Conservation (phyloP, 1,140 invertebrate genomes). For the Pseudomyrmex flavicornis region DNA sequence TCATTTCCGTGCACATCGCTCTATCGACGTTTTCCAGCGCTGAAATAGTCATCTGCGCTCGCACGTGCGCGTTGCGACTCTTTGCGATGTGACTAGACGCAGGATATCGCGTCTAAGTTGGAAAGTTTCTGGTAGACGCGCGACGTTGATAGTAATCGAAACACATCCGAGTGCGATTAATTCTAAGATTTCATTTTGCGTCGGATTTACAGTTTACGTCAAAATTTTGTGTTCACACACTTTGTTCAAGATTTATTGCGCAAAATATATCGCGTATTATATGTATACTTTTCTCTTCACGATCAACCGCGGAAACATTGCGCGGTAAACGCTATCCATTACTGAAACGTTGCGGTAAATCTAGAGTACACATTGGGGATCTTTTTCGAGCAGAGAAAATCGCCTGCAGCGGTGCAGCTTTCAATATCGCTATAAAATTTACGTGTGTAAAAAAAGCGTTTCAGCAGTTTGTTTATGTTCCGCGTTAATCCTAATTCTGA, state of each 20-base stretch:
- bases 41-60: slow-evolving; percentile 22
- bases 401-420: background rate
- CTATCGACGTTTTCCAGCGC: slow-evolving; percentile 40
- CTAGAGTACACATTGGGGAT: background rate
- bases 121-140: slow-evolving; percentile 5
- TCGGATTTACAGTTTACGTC: background rate
- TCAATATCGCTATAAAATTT: background rate
- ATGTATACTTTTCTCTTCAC: background rate
- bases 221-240: background rate
- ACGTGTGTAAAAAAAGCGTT: background rate
- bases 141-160: background rate
- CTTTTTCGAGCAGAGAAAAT: background rate
- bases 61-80: slow-evolving; percentile 10
- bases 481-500: background rate
- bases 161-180: background rate
- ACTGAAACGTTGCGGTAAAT: slow-evolving; percentile 4
- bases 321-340: background rate
- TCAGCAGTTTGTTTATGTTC: background rate
- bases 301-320: background rate
- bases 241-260: background rate
- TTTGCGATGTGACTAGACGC: background rate
- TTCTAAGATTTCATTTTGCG: background rate
- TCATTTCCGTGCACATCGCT: slow-evolving; percentile 63
- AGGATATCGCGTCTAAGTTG: background rate
- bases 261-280: background rate